phyloP scores from a whole-genome alignment of 1,140 invertebrate genomes.

The Drosophila ananassae region DNA sequence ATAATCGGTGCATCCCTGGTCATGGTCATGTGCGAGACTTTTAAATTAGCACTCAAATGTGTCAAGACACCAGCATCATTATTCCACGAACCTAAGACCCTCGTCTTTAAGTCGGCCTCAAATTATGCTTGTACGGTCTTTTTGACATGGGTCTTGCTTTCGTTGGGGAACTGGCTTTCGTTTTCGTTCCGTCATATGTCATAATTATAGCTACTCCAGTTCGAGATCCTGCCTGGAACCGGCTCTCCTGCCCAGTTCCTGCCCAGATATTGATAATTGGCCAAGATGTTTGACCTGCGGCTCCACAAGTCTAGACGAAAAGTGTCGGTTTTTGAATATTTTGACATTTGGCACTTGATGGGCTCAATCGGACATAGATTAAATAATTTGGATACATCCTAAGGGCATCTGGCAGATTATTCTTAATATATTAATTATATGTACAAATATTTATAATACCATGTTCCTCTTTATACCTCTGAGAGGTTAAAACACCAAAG shows the following conservation, averaged over 20 bases:
- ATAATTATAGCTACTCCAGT: slow-evolving; percentile 72
- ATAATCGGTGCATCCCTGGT: slow-evolving; percentile 34
- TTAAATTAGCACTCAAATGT: slow-evolving; percentile 73
- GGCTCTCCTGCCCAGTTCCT: slow-evolving; percentile 18
- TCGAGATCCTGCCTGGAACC: slow-evolving; percentile 17
- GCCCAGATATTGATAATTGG: slow-evolving; percentile 62
- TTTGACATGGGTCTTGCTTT: slow-evolving; percentile 65
- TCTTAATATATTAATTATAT: neutral
- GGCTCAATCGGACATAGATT: slow-evolving; percentile 23
- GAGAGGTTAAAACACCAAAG: neutral
- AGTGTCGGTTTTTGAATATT: slow-evolving; percentile 58
- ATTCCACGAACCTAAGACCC: slow-evolving; percentile 64
- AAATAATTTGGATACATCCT: slow-evolving; percentile 8
- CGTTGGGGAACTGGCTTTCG: slow-evolving; percentile 3
- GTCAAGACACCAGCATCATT: slow-evolving; percentile 57
- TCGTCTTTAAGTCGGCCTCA: slow-evolving; percentile 44
- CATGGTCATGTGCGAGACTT: slow-evolving; percentile 54
- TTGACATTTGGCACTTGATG: slow-evolving; percentile 72
- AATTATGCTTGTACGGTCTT: slow-evolving; percentile 49
- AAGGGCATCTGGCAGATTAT: neutral
- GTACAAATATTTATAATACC: neutral
- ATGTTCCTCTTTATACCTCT: neutral
- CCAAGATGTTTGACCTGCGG: slow-evolving; percentile 50
- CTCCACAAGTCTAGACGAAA: slow-evolving; percentile 69
- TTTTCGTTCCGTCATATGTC: slow-evolving; percentile 62